Base-by-base conservation (phyloP, 1,140 invertebrate genomes). In the Nasonia vitripennis region DNA sequence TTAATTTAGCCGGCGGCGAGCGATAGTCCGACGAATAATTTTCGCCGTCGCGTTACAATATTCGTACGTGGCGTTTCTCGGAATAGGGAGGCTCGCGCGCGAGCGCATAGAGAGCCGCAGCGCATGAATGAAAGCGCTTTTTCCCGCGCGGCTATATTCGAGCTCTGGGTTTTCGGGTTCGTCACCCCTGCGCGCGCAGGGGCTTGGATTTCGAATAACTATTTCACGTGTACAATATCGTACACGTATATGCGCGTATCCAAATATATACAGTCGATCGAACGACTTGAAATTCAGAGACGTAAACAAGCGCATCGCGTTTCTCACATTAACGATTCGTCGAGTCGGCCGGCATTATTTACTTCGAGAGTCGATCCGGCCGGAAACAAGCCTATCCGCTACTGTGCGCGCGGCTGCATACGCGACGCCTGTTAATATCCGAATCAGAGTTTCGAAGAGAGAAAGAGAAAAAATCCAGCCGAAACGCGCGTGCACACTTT, bases 311-410 rank as follows among this genome's bases (percentile, higher is more conserved):
- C 48, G 48, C 48, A 27, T 51, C 48, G 48, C 9, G 14, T 12
- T 51, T 51, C 48, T 51, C 48, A 14, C 48, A 51, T 51, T 51
- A 10, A 48, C 12, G 5, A 48, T 11, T 48, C 34, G 34, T 37
- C 34, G 5, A 27, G 27, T 27, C 27, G 34, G 34, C 34, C 34
- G 0, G 34, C 34, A 5, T 37, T 37, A 37, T 37, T 4, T 37
- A 37, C 34, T 27, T 4, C 34, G 5, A 3, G 34, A 37, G 34
- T 37, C 34, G 34, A 37, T 51, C 14, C 27, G 12, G 45, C 51
- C 31, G 31, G 81, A 77, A 83, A 74, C 11, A 83, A 55, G 31
- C 17, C n/a, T 62, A 77, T 20, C 62, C 55, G 48, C 75, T 45
- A 62, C 55, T 62, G 55, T 62, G 20, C 17, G 20, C 17, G 6